phyloP scores from a whole-genome alignment of 64 coral and sea anemone species.

The Catalaphyllia jardinei region DNA sequence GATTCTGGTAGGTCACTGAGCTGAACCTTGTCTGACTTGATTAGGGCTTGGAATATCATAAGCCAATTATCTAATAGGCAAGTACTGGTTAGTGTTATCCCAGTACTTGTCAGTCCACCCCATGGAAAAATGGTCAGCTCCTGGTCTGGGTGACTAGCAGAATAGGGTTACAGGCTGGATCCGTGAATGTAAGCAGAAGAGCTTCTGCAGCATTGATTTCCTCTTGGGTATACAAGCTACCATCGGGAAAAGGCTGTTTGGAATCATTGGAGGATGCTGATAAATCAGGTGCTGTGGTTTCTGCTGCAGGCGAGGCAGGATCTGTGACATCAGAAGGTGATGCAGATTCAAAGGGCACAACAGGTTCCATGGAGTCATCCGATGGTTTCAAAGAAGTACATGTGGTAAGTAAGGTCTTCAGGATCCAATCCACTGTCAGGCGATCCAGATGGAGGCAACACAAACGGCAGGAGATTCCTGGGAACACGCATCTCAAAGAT shows the following conservation, averaged over 20 bases:
- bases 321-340: not conserved
- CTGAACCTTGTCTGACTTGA: not conserved
- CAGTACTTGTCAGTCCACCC: conserved; percentile 64
- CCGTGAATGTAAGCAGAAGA: conserved; percentile 54
- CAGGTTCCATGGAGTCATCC: not conserved
- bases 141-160: conserved; percentile 21
- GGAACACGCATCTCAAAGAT: conserved; percentile 65
- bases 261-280: not conserved
- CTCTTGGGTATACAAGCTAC: conserved; percentile 33
- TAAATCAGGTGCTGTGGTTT: conserved; percentile 2
- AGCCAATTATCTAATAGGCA: conserved; percentile 63
- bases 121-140: conserved; percentile 55
- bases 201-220: conserved; percentile 65
- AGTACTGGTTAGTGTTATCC: conserved; percentile 53
- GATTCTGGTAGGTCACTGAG: too few species aligned
- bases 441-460: conserved; percentile 34
- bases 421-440: conserved; percentile 2
- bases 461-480: conserved; percentile 67
- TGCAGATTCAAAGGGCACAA: conserved; percentile 23
- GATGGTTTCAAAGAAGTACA: conserved; percentile 14
- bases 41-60: conserved; percentile 54
- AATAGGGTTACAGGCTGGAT: conserved; percentile 23
- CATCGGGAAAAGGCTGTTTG: not conserved
- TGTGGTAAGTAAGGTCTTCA: conserved; percentile 12
- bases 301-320: conserved; percentile 20